Conservation (phyloP, 1,140 invertebrate genomes). For the Glossosoma conforme region DNA sequence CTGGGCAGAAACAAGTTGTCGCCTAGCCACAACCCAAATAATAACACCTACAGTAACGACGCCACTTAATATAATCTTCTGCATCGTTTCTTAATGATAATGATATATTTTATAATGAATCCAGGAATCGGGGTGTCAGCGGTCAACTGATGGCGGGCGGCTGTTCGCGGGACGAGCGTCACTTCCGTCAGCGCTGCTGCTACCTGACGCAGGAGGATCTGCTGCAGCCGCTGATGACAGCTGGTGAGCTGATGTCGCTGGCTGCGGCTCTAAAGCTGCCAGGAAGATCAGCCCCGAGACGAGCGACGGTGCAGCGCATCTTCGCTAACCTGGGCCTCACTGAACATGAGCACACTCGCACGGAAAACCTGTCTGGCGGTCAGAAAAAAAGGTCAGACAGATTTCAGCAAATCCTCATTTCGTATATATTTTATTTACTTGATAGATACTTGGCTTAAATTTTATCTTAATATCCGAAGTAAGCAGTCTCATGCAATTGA, state of each 20-base stretch:
- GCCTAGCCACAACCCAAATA: too few species aligned
- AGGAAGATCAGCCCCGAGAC: conserved; percentile 38
- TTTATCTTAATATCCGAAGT: too few species aligned
- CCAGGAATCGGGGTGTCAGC: conserved; percentile 49
- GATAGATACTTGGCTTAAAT: too few species aligned
- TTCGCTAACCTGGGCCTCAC: conserved; percentile 54
- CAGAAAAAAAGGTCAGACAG: conserved; percentile 58
- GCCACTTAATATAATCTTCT: too few species aligned
- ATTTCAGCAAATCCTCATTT: too few species aligned
- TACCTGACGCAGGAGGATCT: conserved; percentile 92
- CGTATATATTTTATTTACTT: too few species aligned
- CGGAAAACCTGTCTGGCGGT: conserved; percentile 65
- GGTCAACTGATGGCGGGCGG: conserved; percentile 50
- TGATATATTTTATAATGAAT: too few species aligned
- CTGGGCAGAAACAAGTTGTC: too few species aligned
- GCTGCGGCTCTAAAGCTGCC: conserved; percentile 71
- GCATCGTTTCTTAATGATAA: too few species aligned
- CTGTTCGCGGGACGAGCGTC: conserved; percentile 36
- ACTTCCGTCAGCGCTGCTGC: conserved; percentile 56
- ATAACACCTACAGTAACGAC: too few species aligned
- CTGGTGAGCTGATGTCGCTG: conserved; percentile 78
- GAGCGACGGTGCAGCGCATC: conserved; percentile 44
- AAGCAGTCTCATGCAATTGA: too few species aligned
- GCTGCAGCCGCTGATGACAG: conserved; percentile 72
- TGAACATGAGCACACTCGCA: conserved; percentile 61